Conservation (phyloP, 2,888 invertebrate species). For the Artemia sinica region DNA sequence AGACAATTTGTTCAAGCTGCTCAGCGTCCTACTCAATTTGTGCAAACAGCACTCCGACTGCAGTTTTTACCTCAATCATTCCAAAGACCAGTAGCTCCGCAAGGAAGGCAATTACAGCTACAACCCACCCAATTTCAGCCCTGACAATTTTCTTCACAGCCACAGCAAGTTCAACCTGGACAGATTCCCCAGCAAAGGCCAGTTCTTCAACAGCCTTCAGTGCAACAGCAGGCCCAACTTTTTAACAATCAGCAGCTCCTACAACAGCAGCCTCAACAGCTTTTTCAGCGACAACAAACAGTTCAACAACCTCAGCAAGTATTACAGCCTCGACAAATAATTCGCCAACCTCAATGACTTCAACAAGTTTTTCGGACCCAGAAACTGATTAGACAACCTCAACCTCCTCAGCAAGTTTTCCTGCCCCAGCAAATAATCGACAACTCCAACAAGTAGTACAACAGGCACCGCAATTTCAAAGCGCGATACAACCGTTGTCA, state of each 20-base stretch:
- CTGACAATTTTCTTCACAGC: background rate
- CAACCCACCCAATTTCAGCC: background rate
- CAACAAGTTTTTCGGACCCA: background rate
- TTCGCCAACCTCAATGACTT: background rate
- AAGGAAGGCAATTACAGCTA: conserved; percentile 8
- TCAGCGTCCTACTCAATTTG: too few species aligned
- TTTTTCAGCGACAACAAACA: background rate
- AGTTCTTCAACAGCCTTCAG: conserved; percentile 1
- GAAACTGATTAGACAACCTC: background rate
- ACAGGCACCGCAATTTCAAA: background rate
- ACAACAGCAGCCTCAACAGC: background rate
- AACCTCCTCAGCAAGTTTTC: background rate
- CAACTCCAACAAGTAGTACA: background rate
- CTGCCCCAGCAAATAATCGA: background rate
- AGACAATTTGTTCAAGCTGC: too few species aligned
- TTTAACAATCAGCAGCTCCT: background rate
- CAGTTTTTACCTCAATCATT: too few species aligned
- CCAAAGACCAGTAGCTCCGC: background rate
- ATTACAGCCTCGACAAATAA: background rate
- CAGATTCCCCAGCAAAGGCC: background rate
- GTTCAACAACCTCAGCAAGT: background rate
- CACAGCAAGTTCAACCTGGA: background rate
- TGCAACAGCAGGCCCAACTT: background rate
- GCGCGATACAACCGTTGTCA: background rate
- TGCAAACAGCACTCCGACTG: too few species aligned